Base-by-base conservation (phyloP, 2,888 invertebrate species). In the Lacanobia oleracea region DNA sequence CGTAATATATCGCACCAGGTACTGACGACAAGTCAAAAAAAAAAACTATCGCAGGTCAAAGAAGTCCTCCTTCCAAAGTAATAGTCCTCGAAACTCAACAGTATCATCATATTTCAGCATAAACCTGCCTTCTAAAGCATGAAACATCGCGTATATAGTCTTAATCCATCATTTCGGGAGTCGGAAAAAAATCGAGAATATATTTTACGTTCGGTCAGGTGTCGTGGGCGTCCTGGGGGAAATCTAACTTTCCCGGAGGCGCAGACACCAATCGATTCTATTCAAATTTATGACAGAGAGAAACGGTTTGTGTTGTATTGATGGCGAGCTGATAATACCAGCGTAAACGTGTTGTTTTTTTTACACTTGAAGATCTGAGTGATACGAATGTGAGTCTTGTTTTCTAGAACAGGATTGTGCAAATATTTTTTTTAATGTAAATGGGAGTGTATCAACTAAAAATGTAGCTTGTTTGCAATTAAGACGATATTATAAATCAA, bases 191-290 rank as follows among this genome's bases (percentile, higher is more conserved):
- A 94, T 90, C 87, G 90, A 85, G 92, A 94, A 95, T 94, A 95
- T 95, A 95, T 95, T 95, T 95, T 94, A 94, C 94, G 94, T 93
- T 93, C 93, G 95, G 95, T 95, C 95, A 95, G 96, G 96, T 96
- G 96, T 95, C 95, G 93, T 91, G 92, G 92, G 90, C 91, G 92
- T 94, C 95, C 93, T 94, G 88, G 84, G 95, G 96, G 95, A 96
- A 96, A 96, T 96, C 95, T 95, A 95, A 95, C 95, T 95, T 95
- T 93, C 94, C 95, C 94, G 92, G 94, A 93, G 95, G 95, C 95
- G 94, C 94, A 95, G 95, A 95, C 95, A 95, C 93, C 95, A 94
- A 96, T 96, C 95, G 95, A 95, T 96, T 96, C 95, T 95, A 95
- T 95, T 95, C 95, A 96, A 96, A 96, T 96, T 95, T 96, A 96